Evolutionary conservation across 2,797 vertebrate genomes (phyloP).

Genomic region (Smutsia gigantea): DNA sequence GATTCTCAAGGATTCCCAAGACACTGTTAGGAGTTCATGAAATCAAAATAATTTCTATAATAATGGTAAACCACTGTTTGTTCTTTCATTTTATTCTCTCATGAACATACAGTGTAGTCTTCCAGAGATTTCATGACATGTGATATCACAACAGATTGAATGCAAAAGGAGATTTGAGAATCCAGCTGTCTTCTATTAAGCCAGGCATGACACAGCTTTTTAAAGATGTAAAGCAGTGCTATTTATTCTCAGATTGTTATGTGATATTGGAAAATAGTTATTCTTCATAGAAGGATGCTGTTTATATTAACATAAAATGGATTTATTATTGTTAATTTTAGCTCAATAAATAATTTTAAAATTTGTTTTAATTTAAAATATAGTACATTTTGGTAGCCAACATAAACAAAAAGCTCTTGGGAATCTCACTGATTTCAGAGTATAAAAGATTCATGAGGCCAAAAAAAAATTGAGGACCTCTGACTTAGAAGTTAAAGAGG

Average conservation of each 20-base stretch:
- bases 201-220: background rate
- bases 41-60: background rate
- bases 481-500: background rate
- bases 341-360: background rate
- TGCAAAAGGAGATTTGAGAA: background rate
- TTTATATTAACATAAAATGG: background rate
- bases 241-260: background rate
- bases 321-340: background rate
- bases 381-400: background rate
- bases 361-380: conserved; percentile 3
- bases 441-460: background rate
- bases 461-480: background rate
- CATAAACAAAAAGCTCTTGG: background rate
- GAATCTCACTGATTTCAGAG: background rate
- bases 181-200: background rate
- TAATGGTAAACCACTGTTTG: background rate
- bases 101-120: background rate
- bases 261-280: background rate
- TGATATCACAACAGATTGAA: background rate
- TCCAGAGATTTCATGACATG: background rate
- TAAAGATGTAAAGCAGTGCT: background rate
- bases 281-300: background rate
- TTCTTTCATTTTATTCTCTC: background rate
- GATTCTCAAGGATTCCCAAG: background rate
- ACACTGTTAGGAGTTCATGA: background rate